These are phyloP conservation scores for Sarcoramphus papa DNA, from an alignment of 2,797 vertebrate species.

Conservation along the genomic window DNA sequence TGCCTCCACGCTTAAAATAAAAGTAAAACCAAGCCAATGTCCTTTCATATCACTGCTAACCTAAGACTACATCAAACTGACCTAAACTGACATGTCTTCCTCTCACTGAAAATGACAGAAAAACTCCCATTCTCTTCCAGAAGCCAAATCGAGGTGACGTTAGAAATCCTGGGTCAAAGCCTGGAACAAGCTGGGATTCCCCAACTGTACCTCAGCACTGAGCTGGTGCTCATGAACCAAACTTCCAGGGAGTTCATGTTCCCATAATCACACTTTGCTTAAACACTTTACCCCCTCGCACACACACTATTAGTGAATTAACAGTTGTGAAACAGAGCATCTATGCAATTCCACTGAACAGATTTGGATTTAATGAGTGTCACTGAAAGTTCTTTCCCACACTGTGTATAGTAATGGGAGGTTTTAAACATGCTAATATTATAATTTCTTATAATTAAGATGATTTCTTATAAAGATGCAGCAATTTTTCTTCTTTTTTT, in stretches of 20 bases:
- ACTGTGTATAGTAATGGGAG: not conserved
- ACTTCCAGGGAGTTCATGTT: not conserved
- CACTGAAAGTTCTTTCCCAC: not conserved
- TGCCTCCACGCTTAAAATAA: not conserved
- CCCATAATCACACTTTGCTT: not conserved
- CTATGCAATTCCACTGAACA: not conserved
- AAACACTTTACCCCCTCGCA: not conserved
- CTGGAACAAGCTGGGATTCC: not conserved
- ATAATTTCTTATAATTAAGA: not conserved
- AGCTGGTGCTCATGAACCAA: not conserved
- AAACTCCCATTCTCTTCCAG: not conserved
- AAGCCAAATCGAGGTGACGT: not conserved
- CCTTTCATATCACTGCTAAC: not conserved
- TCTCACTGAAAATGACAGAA: not conserved
- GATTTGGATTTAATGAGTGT: not conserved
- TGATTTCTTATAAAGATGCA: not conserved
- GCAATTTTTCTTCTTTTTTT: not conserved
- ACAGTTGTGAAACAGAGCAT: not conserved
- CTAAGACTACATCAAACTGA: not conserved
- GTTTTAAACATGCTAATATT: not conserved
- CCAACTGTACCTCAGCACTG: accelerated
- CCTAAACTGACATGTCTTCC: not conserved
- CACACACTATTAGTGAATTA: not conserved
- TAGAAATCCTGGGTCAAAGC: not conserved
- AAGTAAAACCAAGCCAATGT: not conserved